These are phyloP conservation scores for Penelope pileata DNA, from an alignment of 2,113 vertebrate genomes.

Conservation along the genomic window DNA sequence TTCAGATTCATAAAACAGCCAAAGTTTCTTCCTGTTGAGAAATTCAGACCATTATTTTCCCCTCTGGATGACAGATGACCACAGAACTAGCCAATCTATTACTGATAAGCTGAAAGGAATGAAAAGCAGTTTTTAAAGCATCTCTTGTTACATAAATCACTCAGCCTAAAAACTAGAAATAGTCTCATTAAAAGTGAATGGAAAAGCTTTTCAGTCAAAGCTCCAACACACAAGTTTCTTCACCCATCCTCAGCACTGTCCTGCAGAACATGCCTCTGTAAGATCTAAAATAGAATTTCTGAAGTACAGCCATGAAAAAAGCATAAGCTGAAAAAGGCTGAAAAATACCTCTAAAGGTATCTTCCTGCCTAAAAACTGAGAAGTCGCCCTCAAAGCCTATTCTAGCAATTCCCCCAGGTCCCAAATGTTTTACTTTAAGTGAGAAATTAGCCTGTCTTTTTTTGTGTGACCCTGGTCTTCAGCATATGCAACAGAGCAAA, in stretches of 20 bases:
- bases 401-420: not conserved
- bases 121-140: conserved; percentile 1
- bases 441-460: not conserved
- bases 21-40: not conserved
- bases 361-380: not conserved
- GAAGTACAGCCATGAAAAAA: not conserved
- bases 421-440: not conserved
- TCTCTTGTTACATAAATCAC: conserved; percentile 11
- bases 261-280: not conserved
- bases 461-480: not conserved
- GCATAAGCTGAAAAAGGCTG: not conserved
- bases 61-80: not conserved
- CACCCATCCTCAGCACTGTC: not conserved
- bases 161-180: conserved; percentile 6
- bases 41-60: not conserved
- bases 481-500: not conserved
- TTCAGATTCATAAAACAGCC: not conserved
- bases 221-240: not conserved
- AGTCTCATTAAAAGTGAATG: conserved; percentile 15
- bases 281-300: not conserved
- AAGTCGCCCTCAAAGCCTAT: not conserved
- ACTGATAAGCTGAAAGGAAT: conserved; percentile 38
- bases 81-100: not conserved
- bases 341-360: not conserved
- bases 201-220: conserved; percentile 4